Base-by-base conservation (phyloP, 2,888 invertebrate genomes). In the Noctua fimbriata region DNA sequence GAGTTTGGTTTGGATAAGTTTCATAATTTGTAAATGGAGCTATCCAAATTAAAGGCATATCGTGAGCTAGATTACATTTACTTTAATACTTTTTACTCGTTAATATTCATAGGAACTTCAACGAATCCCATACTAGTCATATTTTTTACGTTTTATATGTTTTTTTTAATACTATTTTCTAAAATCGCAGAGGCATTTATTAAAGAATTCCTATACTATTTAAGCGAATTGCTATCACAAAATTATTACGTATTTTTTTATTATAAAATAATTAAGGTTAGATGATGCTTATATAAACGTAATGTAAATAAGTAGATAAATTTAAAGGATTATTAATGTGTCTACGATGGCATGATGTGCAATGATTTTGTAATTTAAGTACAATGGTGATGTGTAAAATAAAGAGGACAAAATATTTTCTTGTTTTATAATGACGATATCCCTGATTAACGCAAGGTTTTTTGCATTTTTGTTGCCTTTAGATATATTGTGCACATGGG, bases 331-430 rank as follows among this genome's bases (percentile, higher is more conserved):
- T 81, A 79, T 83, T 58, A 66, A 74, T 69, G 78, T 83, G 81
- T 85, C 72, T 84, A 58, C 24, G 81, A 87, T 65, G 83, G 88
- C 80, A 84, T 79, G 83, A 86, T 87, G 90, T 91, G 91, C 88
- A 90, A 92, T 90, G 88, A 77, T 88, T 92, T 93, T 93, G 89
- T 93, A 92, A 92, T 90, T 90, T 90, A 92, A 89, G 87, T 92
- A 90, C 89, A 89, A 90, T 85, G 88, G 67, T 81, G 82, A 87
- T 88, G 87, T 88, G 81, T 89, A 87, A 89, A 91, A 90, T 92
- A 90, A 90, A 90, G 66, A 71, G 72, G 84, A 80, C 52, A 83
- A 82, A 84, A 74, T 75, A 86, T 72, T 73, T 73, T 52, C 36
- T 66, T 71, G 74, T 81, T 81, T 86, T 73, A 41, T 69, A 74